These are phyloP conservation scores for Rhopalosiphum nymphaeae DNA, from an alignment of 2,888 invertebrate genomes.

Conservation along the genomic window DNA sequence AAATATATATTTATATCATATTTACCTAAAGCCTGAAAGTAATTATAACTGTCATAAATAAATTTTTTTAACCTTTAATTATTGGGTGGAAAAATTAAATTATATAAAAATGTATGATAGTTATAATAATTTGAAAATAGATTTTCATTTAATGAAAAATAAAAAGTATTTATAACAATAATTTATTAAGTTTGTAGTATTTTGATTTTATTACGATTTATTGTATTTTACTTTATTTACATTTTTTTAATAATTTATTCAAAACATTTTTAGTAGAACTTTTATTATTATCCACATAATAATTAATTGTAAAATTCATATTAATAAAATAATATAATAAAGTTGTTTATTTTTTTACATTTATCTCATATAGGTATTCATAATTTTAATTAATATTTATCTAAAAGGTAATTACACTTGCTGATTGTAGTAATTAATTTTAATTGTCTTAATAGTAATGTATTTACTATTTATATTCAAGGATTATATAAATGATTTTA, in stretches of 20 bases:
- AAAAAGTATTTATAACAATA: background rate
- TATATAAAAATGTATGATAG: background rate
- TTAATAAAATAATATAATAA: background rate
- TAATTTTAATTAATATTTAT: background rate
- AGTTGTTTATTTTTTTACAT: background rate
- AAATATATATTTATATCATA: too few species aligned
- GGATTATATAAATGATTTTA: background rate
- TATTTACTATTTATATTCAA: background rate
- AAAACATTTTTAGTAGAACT: background rate
- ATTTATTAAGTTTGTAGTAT: background rate
- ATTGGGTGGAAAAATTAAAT: too few species aligned
- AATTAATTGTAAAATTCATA: background rate
- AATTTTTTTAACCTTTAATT: background rate
- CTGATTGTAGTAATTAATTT: background rate
- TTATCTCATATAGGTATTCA: background rate
- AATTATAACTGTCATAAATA: background rate
- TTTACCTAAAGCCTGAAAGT: background rate
- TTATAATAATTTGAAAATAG: background rate
- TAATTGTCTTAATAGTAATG: background rate
- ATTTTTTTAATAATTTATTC: too few species aligned
- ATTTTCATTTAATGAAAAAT: background rate
- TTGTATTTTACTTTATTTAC: background rate
- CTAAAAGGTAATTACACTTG: background rate
- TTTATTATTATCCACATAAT: background rate
- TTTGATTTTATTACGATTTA: background rate